Evolutionary conservation across 2,113 vertebrate genomes (phyloP).

Genomic region (Apeltes quadracus): DNA sequence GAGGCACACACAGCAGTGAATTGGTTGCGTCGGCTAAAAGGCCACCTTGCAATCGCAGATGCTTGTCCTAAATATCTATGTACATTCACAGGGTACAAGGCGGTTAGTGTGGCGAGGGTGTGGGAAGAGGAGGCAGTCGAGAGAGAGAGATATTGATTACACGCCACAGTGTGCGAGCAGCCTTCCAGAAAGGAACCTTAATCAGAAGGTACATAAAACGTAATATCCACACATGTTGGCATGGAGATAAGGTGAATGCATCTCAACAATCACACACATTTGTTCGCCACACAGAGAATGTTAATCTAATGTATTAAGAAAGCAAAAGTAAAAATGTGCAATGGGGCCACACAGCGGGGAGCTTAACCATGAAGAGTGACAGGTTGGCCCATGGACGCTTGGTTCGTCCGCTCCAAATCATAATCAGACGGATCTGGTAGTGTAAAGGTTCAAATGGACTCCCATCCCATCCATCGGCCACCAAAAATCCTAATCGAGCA

Average conservation of each 20-base stretch:
- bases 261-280: constrained; percentile 3
- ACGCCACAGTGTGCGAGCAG: constrained; percentile 8
- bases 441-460: neutral
- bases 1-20: constrained; percentile 34
- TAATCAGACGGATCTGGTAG: neutral
- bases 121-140: constrained; percentile 22
- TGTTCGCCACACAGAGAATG: neutral
- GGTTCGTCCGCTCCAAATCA: neutral
- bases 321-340: neutral
- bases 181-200: constrained; percentile 30
- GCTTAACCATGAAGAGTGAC: neutral
- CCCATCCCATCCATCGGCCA: neutral
- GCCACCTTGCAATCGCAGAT: constrained; percentile 5
- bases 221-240: constrained; percentile 12
- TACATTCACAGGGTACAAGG: constrained; percentile 1
- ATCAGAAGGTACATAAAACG: constrained; percentile 26
- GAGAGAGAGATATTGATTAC: constrained; percentile 48
- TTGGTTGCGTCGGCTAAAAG: constrained; percentile 42
- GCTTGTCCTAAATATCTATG: constrained; percentile 26
- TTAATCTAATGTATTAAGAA: neutral
- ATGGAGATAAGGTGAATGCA: constrained; percentile 31
- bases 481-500: neutral
- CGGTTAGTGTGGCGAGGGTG: constrained; percentile 20
- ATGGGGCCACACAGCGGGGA: neutral
- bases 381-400: neutral